Evolutionary conservation across 2,113 vertebrate species (phyloP), one percentile per base, ranked within the genome.

Genomic region (Crotalus viridis): DNA sequence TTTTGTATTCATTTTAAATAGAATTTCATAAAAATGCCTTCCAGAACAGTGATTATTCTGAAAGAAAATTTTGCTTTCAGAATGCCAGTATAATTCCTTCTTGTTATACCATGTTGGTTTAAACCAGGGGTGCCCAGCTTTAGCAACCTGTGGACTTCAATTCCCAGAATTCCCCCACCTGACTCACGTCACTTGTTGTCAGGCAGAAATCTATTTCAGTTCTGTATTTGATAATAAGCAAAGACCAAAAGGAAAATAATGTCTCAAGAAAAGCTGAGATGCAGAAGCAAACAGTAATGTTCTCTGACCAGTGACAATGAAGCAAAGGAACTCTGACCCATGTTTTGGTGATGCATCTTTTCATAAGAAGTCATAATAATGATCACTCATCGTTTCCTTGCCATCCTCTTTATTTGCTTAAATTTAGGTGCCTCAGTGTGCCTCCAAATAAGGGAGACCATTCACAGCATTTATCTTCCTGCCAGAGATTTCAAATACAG

Each of bases 21-120:
- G 95, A 95, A 95, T 95, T 96, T 91, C 0, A 0, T 88, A 24
- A 59, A 8, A 43, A 22, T 10, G 56, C 90, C 92, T 95, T 96
- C 95, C 92, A 92, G 57, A 85, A 91, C 93, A 93, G 94, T 94
- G 92, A 92, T 33, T n/a, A 39, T 86, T 93, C 86, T 94, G 94
- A 54, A 95, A 93, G 95, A 96, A 96, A 94, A 93, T 95, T 92
- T 88, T 57, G 93, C 94, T 94, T 95, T 96, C n/a, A 0, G 91
- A 0, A 57, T 95, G 94, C 24, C 4, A 12, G 9, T 54, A 13
- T 85, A 85, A 15, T 56, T 91, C 59, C 21, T 46, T 28, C 61
- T 61, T n/a, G n/a, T 69, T 15, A 48, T 15, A 26, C 69, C 39
- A 22, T 33, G 10, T 85, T 43, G 22, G 15, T 33, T 13, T 33